Evolutionary conservation across 2,797 vertebrate species (phyloP).

Genomic region (Cottoperca gobio): DNA sequence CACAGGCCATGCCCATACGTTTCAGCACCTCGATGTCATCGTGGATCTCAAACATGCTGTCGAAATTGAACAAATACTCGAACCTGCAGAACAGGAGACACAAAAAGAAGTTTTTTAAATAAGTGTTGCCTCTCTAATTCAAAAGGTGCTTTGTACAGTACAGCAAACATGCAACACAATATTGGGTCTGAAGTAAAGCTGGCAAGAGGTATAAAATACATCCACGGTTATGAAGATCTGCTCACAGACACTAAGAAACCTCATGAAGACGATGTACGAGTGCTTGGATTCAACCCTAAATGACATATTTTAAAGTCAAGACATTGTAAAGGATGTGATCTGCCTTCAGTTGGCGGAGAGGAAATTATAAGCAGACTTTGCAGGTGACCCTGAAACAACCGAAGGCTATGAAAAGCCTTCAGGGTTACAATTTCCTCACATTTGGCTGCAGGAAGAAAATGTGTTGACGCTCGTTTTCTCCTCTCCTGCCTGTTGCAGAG

Average conservation of each 20-base stretch:
- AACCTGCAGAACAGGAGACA: constrained; percentile 85
- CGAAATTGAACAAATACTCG: constrained; percentile 99
- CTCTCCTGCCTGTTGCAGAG: neutral
- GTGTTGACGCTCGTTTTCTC: too few species aligned
- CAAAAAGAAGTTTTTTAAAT: neutral
- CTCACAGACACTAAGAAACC: neutral
- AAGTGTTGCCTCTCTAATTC: neutral
- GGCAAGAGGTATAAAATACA: neutral
- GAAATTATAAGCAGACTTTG: neutral
- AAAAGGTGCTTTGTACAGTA: too few species aligned
- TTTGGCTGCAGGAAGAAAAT: neutral
- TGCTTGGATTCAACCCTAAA: neutral
- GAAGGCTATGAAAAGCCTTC: neutral
- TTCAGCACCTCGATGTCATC: constrained; percentile 99
- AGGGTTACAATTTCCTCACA: neutral
- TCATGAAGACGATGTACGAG: neutral
- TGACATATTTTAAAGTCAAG: neutral
- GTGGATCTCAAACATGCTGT: constrained; percentile 99
- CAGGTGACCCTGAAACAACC: neutral
- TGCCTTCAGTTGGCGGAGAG: neutral
- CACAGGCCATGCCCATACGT: constrained; percentile 99
- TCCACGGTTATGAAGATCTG: neutral
- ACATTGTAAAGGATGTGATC: neutral
- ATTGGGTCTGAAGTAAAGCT: neutral
- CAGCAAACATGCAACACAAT: neutral